Conservation (phyloP, 1,140 invertebrate genomes). For the Eupristina koningsbergeri region DNA sequence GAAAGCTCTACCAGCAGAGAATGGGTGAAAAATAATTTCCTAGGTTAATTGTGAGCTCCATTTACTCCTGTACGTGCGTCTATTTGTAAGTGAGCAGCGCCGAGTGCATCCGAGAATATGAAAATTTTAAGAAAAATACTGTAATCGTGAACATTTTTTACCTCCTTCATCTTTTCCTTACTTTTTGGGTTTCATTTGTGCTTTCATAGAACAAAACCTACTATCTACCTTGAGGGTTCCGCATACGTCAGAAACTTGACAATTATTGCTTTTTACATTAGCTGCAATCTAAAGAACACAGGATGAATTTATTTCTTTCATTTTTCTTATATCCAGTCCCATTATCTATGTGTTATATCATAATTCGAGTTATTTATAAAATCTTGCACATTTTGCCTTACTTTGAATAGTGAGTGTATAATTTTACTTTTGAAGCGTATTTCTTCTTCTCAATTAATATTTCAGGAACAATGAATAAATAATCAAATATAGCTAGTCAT, state of each 20-base stretch:
- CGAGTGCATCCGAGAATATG: constrained; percentile 43
- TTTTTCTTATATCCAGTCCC: no score
- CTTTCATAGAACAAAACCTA: background rate
- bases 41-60: constrained; percentile 61
- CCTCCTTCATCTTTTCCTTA: background rate
- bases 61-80: constrained; percentile 51
- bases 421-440: background rate
- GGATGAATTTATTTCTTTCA: background rate
- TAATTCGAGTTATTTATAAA: no score
- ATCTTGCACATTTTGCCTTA: background rate
- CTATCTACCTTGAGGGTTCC: background rate
- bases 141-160: constrained; percentile 34
- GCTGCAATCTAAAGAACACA: background rate
- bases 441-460: background rate
- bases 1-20: background rate
- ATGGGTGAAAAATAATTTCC: constrained; percentile 62
- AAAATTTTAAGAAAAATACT: constrained; percentile 47
- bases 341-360: no score
- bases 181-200: background rate
- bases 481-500: no score
- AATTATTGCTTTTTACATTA: background rate
- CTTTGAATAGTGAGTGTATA: background rate
- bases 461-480: no score
- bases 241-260: constrained; percentile 9
- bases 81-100: constrained; percentile 41